A percentile compares a stretch with the other conserved stretches of the same genome.
Evolutionary conservation across 2,888 invertebrate genomes (phyloP).

Genomic region (Anarsia innoxiella): DNA sequence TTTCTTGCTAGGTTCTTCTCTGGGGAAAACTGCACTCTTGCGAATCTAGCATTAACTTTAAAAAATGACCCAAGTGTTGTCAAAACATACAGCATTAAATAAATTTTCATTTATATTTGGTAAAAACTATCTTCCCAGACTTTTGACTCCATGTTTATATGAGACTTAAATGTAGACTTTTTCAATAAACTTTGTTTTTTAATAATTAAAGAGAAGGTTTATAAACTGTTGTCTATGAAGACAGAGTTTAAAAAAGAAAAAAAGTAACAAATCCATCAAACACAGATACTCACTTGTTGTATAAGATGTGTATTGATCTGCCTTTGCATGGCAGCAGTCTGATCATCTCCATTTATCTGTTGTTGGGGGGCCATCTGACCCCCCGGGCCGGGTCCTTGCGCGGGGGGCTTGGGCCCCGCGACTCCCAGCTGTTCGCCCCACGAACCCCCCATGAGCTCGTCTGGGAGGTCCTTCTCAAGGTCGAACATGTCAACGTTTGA

Average conservation of each 20-base stretch:
- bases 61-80: no score
- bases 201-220: no score
- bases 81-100: no score
- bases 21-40: neutral
- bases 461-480: constrained; percentile 93
- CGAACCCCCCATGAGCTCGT: constrained; percentile 87
- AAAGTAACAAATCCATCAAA: constrained; percentile 23
- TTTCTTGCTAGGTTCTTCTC: neutral
- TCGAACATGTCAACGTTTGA: constrained; percentile 90
- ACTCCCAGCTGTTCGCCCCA: constrained; percentile 83
- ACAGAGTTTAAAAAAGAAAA: neutral
- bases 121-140: no score
- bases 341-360: constrained; percentile 83
- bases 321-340: constrained; percentile 73
- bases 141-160: no score
- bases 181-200: no score
- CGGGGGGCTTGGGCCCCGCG: constrained; percentile 83
- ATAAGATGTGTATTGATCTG: constrained; percentile 81
- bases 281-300: constrained; percentile 76
- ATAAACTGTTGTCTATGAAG: no score
- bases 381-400: constrained; percentile 88
- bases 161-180: no score
- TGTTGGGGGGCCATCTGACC: constrained; percentile 69
- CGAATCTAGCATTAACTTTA: no score
- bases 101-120: no score